Conservation (phyloP, 1,140 invertebrate genomes). For the Halesus radiatus region DNA sequence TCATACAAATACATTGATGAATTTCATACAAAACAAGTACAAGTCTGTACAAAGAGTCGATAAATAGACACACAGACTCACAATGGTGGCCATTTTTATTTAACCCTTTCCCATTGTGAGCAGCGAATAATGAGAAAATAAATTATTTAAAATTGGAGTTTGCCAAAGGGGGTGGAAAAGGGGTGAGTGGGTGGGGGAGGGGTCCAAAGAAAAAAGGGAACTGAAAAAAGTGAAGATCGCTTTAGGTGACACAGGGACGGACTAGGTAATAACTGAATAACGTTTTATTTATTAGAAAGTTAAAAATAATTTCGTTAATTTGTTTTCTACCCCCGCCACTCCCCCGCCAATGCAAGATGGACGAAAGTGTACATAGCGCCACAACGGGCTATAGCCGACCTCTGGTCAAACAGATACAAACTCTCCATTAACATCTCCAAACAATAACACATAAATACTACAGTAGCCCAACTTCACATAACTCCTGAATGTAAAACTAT, state of each 20-base stretch:
- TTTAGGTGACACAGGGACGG: constrained; percentile 31
- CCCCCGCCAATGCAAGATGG: no score
- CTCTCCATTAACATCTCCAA: no score
- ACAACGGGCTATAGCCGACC: no score
- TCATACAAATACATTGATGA: background rate
- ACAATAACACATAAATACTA: no score
- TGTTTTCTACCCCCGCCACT: no score
- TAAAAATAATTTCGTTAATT: no score
- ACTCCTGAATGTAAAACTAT: no score
- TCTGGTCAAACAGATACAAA: no score
- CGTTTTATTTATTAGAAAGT: no score
- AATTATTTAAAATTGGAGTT: constrained; percentile 59
- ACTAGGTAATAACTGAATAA: no score
- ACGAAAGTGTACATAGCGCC: no score
- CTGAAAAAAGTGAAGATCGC: constrained; percentile 41
- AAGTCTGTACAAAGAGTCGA: constrained; percentile 44
- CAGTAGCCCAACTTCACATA: no score
- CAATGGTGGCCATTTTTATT: constrained; percentile 52
- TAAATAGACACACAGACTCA: constrained; percentile 53
- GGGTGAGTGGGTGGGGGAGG: constrained; percentile 12
- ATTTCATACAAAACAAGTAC: background rate
- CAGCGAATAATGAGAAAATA: constrained; percentile 57
- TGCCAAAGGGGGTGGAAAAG: constrained; percentile 48
- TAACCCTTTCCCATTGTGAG: constrained; percentile 56
- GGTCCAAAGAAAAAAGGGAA: constrained; percentile 46